Percentiles rank a stretch among this genome's conserved stretches.
Evolutionary conservation across 2,888 invertebrate species (phyloP).

Genomic region (Diadegma fenestrale): DNA sequence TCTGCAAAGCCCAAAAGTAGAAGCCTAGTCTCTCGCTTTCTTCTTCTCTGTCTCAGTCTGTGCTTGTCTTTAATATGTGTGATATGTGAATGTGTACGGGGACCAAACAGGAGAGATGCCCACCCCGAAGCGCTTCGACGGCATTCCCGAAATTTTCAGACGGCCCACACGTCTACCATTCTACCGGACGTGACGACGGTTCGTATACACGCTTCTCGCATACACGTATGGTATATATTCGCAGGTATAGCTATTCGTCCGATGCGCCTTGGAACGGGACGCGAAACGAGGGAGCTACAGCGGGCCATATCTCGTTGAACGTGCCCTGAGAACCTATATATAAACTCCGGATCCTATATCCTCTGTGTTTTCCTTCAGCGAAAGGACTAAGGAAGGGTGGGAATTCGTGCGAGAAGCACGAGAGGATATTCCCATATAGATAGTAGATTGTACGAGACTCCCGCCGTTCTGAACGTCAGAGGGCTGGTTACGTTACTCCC

Average conservation of each 20-base stretch:
- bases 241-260: conserved; percentile 35
- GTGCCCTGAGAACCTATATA: conserved; percentile 34
- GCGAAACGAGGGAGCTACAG: conserved; percentile 26
- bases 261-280: conserved; percentile 39
- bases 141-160: conserved; percentile 68
- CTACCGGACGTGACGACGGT: conserved; percentile 56
- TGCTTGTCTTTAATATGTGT: conserved; percentile 27
- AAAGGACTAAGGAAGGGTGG: conserved; percentile 41
- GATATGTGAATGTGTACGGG: conserved; percentile 22
- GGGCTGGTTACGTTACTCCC: conserved; percentile 52
- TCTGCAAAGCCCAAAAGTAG: conserved; percentile 47
- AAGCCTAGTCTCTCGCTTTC: not conserved
- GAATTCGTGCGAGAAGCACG: conserved; percentile 54
- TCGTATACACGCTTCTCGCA: conserved; percentile 24
- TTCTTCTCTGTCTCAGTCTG: conserved; percentile 3
- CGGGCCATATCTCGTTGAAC: conserved; percentile 49
- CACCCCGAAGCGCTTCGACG: conserved; percentile 68
- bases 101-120: conserved; percentile 47
- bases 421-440: conserved; percentile 47
- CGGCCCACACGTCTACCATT: conserved; percentile 61
- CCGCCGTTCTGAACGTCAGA: conserved; percentile 3
- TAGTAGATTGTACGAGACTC: conserved; percentile 29
- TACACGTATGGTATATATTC: conserved; percentile 23
- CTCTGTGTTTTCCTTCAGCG: conserved; percentile 51
- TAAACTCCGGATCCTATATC: conserved; percentile 29